phyloP scores from a whole-genome alignment of 1,140 invertebrate species.

The Dendroctonus valens region DNA sequence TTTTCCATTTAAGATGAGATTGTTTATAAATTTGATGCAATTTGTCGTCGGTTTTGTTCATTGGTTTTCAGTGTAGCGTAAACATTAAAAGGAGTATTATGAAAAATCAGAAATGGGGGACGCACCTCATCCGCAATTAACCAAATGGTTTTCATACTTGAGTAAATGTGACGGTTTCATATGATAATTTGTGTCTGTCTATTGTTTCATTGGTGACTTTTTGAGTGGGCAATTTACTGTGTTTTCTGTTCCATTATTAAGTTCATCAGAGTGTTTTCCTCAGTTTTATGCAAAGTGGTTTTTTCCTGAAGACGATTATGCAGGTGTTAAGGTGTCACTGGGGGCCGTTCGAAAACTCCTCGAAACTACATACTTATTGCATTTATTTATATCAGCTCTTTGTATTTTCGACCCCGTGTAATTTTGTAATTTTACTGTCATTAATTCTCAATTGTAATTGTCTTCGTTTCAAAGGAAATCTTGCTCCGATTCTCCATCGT shows the following conservation, averaged over 20 bases:
- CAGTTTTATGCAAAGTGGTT: neutral
- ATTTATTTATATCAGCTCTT: constrained; percentile 23
- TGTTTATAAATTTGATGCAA: neutral
- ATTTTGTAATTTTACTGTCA: constrained; percentile 29
- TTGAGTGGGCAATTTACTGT: neutral
- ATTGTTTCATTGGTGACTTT: constrained; percentile 18
- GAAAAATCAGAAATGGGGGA: constrained; percentile 17
- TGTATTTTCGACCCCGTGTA: constrained; percentile 24
- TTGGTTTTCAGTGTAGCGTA: neutral
- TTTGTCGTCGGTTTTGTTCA: too few species aligned
- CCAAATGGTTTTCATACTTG: constrained; percentile 26
- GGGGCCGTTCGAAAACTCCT: constrained; percentile 9
- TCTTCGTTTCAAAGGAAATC: constrained; percentile 26
- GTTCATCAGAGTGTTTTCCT: too few species aligned
- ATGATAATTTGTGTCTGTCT: constrained; percentile 18
- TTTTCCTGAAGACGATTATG: neutral
- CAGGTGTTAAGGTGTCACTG: neutral
- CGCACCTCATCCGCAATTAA: constrained; percentile 28
- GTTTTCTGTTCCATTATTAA: too few species aligned
- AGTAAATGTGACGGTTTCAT: constrained; percentile 23
- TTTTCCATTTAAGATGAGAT: neutral
- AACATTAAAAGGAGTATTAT: constrained; percentile 12
- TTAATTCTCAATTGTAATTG: constrained; percentile 24
- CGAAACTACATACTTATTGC: constrained; percentile 18
- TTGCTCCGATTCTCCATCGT: constrained; percentile 22